A percentile compares a stretch with the other conserved stretches of the same genome.
Conservation (phyloP, 2,797 vertebrate genomes). For the Lithobates sylvaticus region DNA sequence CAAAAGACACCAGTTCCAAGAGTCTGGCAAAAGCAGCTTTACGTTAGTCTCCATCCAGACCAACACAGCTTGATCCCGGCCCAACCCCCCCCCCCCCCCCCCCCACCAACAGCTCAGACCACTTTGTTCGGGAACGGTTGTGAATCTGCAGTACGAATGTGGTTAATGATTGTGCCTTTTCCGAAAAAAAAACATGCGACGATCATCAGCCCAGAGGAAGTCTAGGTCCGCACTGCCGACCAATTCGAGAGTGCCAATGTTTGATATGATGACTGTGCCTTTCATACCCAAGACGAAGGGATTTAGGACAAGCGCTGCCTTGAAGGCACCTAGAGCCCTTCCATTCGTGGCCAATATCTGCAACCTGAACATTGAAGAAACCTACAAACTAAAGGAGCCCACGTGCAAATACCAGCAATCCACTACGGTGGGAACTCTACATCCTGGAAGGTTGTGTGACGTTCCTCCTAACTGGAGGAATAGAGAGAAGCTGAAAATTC, state of each 20-base stretch:
- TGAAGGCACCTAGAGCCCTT: neutral
- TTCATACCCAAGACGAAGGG: constrained; percentile 3
- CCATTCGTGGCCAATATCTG: neutral
- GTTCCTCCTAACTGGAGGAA: no score
- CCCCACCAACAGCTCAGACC: neutral
- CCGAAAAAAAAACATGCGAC: neutral
- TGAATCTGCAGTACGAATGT: neutral
- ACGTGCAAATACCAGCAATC: neutral
- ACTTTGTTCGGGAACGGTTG: neutral
- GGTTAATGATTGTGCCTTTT: constrained; percentile 34
- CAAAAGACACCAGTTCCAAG: constrained; percentile 52
- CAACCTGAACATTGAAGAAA: neutral
- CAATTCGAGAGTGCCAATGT: neutral
- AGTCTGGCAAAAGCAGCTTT: constrained; percentile 50
- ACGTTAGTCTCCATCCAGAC: constrained; percentile 39
- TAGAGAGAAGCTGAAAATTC: neutral
- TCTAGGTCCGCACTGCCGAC: neutral
- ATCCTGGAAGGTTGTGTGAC: no score
- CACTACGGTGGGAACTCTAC: neutral
- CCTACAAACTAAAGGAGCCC: neutral
- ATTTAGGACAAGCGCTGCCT: neutral
- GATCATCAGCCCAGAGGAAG: neutral
- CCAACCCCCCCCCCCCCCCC: no score
- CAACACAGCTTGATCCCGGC: constrained; percentile 9
- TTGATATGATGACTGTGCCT: neutral